These are phyloP conservation scores for Montipora capitata DNA, from an alignment of 92 coral and sea anemone genomes.

Conservation along the genomic window DNA sequence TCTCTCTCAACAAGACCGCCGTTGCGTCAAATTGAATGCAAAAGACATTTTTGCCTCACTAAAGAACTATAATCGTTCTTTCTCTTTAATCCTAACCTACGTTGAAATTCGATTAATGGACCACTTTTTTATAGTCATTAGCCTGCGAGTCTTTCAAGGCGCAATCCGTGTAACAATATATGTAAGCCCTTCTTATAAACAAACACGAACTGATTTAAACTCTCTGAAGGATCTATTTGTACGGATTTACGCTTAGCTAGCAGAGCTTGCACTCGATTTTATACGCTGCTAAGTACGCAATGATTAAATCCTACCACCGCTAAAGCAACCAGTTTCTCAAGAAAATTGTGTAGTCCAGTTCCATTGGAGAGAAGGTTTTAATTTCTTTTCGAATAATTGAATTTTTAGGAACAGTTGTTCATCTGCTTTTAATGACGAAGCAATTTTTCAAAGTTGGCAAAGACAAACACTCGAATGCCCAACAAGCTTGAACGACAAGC, in stretches of 20 bases:
- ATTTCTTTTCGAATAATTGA: neutral
- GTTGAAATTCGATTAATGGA: neutral
- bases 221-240: slow-evolving; percentile 41
- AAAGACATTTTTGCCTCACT: too few species aligned
- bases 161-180: slow-evolving; percentile 22
- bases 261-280: slow-evolving; percentile 31
- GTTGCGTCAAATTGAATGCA: too few species aligned
- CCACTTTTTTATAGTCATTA: neutral
- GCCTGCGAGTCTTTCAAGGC: slow-evolving; percentile 10
- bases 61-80: too few species aligned
- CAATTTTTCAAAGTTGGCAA: neutral
- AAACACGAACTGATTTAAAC: slow-evolving; percentile 42
- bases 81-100: too few species aligned
- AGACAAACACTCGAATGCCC: slow-evolving; percentile 21
- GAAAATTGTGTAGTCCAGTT: too few species aligned
- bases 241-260: slow-evolving; percentile 56
- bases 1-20: too few species aligned
- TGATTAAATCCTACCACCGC: neutral
- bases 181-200: slow-evolving; percentile 35
- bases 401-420: neutral
- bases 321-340: too few species aligned
- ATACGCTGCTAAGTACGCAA: slow-evolving; percentile 21
- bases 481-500: slow-evolving; percentile 27
- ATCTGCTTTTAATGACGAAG: slow-evolving; percentile 14
- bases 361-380: too few species aligned